phyloP scores from a whole-genome alignment of 2,113 vertebrate genomes.

The Heterotis niloticus region DNA sequence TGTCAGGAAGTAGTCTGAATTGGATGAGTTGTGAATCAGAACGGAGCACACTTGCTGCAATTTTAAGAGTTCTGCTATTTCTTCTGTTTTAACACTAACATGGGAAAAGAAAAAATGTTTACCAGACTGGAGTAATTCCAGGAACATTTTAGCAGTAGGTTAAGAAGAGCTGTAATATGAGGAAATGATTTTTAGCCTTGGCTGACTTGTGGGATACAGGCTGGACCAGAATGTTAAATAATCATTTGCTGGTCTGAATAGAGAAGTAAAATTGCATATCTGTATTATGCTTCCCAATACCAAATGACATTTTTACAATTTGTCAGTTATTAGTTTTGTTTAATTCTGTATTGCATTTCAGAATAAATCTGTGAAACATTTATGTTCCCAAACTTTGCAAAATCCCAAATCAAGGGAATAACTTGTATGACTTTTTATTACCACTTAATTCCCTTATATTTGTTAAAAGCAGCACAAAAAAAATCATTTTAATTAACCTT shows the following conservation, averaged over 20 bases:
- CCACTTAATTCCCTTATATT: not conserved
- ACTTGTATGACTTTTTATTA: not conserved
- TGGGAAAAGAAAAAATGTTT: not conserved
- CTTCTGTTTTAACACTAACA: not conserved
- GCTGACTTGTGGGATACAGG: too few species aligned
- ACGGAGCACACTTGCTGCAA: constrained; percentile 6
- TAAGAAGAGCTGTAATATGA: too few species aligned
- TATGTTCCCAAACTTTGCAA: not conserved
- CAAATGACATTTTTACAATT: too few species aligned
- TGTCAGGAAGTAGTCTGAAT: not conserved
- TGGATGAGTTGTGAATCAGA: constrained; percentile 2
- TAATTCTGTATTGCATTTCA: too few species aligned
- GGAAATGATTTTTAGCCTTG: not conserved
- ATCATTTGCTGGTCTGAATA: too few species aligned
- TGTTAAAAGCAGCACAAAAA: not conserved
- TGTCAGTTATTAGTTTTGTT: too few species aligned
- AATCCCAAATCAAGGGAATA: too few species aligned
- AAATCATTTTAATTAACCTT: not conserved
- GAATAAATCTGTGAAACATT: not conserved
- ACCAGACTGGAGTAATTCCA: not conserved
- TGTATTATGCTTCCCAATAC: too few species aligned
- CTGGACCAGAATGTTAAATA: too few species aligned
- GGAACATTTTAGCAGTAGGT: not conserved
- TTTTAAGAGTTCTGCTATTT: not conserved
- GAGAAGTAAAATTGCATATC: too few species aligned